These are phyloP conservation scores for Periphyllus acericola DNA, from an alignment of 2,888 invertebrate species.

Conservation along the genomic window DNA sequence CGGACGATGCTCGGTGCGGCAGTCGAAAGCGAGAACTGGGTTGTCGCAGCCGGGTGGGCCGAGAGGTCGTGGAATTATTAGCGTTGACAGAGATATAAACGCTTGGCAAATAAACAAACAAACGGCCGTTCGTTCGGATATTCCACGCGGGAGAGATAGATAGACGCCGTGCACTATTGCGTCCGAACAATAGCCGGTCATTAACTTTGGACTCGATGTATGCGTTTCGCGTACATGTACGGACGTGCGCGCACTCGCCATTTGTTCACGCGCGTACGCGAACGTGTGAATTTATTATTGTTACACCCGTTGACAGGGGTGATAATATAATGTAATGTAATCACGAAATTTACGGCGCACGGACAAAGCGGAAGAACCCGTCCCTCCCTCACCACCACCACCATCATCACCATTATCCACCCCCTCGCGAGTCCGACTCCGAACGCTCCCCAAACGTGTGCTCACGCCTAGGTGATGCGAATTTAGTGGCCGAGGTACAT, in stretches of 20 bases:
- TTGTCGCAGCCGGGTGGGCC: too few relatives aligned
- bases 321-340: conserved; percentile 11
- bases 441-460: too few relatives aligned
- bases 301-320: conserved; percentile 21
- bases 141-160: conserved; percentile 1
- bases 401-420: too few relatives aligned
- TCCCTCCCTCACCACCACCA: background rate
- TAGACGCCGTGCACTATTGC: conserved; percentile 17
- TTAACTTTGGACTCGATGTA: conserved; percentile 2
- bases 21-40: background rate
- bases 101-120: conserved; percentile 24
- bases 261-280: background rate
- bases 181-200: conserved; percentile 39
- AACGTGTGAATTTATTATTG: conserved; percentile 20
- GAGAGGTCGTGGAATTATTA: conserved; percentile 5
- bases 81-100: conserved; percentile 12
- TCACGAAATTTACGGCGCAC: conserved; percentile 6
- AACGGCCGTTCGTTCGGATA: background rate
- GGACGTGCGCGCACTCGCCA: background rate
- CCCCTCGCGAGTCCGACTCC: too few relatives aligned
- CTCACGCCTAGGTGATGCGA: too few relatives aligned
- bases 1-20: background rate
- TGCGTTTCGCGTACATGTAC: too few relatives aligned
- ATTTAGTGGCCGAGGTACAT: too few relatives aligned
- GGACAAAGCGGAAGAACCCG: background rate